Evolutionary conservation across 2,888 invertebrate genomes (phyloP), one percentile per base, ranked within the genome.

Genomic region (Marronus borbonicus): DNA sequence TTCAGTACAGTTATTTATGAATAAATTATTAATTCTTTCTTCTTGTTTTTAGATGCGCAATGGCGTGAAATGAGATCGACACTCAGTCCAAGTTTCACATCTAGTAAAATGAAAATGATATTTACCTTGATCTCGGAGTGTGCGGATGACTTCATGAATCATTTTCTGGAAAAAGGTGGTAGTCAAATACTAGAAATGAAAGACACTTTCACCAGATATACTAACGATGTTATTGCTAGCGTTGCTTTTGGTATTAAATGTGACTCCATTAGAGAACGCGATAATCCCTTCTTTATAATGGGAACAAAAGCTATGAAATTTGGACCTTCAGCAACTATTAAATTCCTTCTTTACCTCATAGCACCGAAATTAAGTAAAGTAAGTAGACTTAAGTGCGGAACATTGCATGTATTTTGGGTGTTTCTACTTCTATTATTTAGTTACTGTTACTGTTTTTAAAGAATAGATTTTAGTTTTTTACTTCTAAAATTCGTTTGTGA

Each of bases 271-370:
- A 83, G 85, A 1, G 88, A 92, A 0, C 85, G 84, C 5, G 83
- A 90, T 0, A 92, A 92, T 80, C 83, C 89, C 24, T 92, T 92
- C 82, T 92, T 89, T 79, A 77, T 80, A 44, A 89, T 88, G 87
- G 91, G 91, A 49, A 90, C 88, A 74, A 85, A 84, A 10, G 84
- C 88, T 24, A 89, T 90, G 7, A n/a, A 10, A 10, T 28, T 66
- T 4, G 39, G 20, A n/a, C 24, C 28, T 36, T 24, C 20, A n/a
- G 24, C 17, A 36, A 58, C 3, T 39, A 24, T 68, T 58, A 68
- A 28, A 14, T 55, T 76, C 28, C 8, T 76, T n/a, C 4, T 68
- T 17, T 76, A 68, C 31, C 17, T 31, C 10, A 5, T 24, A 1
- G 39, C 62, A 12, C 77, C 77, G 7, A 60, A 72, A 28, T 49